phyloP scores from a whole-genome alignment of 2,888 invertebrate genomes.

The Leucophenga montana region DNA sequence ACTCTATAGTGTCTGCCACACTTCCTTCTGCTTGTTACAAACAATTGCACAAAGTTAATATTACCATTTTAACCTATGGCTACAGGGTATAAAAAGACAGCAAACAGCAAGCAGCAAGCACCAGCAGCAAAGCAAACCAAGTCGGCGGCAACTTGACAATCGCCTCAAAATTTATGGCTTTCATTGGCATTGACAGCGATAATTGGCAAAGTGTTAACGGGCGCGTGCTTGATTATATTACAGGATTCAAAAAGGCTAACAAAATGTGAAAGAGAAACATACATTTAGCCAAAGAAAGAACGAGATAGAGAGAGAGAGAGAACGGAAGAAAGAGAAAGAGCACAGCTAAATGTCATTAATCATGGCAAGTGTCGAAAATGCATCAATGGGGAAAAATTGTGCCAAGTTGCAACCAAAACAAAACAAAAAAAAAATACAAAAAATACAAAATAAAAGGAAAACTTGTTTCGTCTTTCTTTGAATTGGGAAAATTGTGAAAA shows the following conservation, averaged over 20 bases:
- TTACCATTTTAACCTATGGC: too few relatives aligned
- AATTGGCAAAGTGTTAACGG: slow-evolving; percentile 48
- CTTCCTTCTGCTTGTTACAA: too few relatives aligned
- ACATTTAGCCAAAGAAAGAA: slow-evolving; percentile 28
- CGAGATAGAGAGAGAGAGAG: slow-evolving; percentile 30
- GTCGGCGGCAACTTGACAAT: slow-evolving; percentile 32
- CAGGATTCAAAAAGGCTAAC: not conserved
- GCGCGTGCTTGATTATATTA: too few relatives aligned
- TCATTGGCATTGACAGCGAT: slow-evolving; percentile 60
- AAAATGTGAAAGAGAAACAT: too few relatives aligned
- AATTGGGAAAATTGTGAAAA: too few relatives aligned
- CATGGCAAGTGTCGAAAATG: slow-evolving; percentile 30
- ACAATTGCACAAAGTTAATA: too few relatives aligned
- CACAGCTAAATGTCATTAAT: slow-evolving; percentile 43
- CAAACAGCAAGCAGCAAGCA: not conserved
- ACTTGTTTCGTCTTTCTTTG: too few relatives aligned
- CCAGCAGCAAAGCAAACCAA: not conserved
- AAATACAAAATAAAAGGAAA: not conserved
- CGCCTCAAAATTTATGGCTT: slow-evolving; percentile 58
- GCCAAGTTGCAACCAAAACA: not conserved
- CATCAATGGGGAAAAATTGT: not conserved
- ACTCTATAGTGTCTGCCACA: too few relatives aligned
- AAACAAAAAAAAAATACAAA: not conserved
- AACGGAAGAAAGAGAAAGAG: slow-evolving; percentile 35
- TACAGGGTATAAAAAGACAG: too few relatives aligned